phyloP scores from a whole-genome alignment of 2,797 vertebrate species.

The Vireo griseus region DNA sequence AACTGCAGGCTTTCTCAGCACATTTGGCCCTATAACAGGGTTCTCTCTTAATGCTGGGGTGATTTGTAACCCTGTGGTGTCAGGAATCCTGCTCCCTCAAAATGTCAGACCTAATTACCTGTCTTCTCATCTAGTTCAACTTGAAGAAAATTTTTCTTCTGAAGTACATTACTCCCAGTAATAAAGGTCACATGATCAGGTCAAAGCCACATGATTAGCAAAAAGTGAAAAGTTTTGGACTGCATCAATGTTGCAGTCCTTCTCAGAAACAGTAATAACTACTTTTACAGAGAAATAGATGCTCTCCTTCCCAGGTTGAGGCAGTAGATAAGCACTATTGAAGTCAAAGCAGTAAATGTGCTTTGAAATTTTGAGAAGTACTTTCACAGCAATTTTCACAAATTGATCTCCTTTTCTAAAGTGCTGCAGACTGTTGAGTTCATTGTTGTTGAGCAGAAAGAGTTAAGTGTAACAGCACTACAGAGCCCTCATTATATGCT shows the following conservation, averaged over 20 bases:
- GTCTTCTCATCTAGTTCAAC: not conserved
- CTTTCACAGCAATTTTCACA: slow-evolving; percentile 20
- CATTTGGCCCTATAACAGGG: not conserved
- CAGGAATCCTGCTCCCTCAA: not conserved
- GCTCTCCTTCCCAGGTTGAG: not conserved
- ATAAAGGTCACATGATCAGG: not conserved
- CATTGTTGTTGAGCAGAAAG: not conserved
- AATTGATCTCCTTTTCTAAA: slow-evolving; percentile 11
- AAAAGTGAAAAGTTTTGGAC: not conserved
- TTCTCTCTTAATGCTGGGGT: not conserved
- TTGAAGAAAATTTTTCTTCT: not conserved
- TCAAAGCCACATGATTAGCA: not conserved
- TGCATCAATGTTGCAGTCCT: not conserved
- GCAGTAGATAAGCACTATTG: not conserved
- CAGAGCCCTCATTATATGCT: not conserved
- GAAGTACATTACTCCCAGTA: not conserved
- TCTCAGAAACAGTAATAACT: not conserved
- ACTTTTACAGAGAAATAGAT: not conserved
- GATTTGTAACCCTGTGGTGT: not conserved
- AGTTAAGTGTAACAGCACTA: not conserved
- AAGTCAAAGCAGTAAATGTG: not conserved
- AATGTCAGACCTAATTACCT: not conserved
- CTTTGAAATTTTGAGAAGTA: slow-evolving; percentile 18
- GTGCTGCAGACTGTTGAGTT: not conserved
- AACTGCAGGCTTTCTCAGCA: not conserved